Conservation (phyloP, 1,140 invertebrate genomes). For the Hirudo medicinalis region DNA sequence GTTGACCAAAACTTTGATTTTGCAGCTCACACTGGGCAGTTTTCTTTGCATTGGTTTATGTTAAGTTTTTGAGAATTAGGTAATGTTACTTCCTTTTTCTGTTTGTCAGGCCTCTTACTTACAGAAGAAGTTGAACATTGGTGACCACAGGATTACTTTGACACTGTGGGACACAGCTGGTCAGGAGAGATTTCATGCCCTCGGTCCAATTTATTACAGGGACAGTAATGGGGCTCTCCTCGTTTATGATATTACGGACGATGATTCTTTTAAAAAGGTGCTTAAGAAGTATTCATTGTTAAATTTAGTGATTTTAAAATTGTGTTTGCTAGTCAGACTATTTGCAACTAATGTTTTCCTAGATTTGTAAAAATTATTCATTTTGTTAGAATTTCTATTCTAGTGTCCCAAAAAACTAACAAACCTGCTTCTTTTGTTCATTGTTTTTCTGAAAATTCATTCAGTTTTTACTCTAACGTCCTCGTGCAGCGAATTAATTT, state of each 20-base stretch:
- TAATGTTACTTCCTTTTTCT: neutral
- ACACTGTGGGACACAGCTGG: constrained; percentile 98
- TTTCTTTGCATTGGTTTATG: too few species aligned
- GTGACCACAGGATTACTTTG: constrained; percentile 73
- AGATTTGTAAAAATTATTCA: neutral
- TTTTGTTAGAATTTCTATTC: neutral
- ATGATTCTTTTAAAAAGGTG: constrained; percentile 91
- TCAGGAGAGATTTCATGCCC: constrained; percentile 83
- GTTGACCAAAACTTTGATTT: neutral
- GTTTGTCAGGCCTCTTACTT: constrained; percentile 75
- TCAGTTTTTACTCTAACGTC: neutral
- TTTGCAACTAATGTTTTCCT: neutral
- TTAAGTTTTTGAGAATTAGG: neutral
- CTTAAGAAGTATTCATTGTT: constrained; percentile 13
- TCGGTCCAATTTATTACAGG: constrained; percentile 83
- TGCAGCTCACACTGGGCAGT: neutral
- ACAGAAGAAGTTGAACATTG: constrained; percentile 84
- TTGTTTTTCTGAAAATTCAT: neutral
- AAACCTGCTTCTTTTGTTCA: neutral
- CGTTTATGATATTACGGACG: constrained; percentile 96
- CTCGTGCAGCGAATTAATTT: neutral
- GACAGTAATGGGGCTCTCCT: constrained; percentile 93
- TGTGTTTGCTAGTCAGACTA: neutral
- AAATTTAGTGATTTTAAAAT: neutral
- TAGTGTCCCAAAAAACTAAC: too few species aligned